phyloP scores from a whole-genome alignment of 2,888 invertebrate genomes.

The Acrocyrtus sp. region DNA sequence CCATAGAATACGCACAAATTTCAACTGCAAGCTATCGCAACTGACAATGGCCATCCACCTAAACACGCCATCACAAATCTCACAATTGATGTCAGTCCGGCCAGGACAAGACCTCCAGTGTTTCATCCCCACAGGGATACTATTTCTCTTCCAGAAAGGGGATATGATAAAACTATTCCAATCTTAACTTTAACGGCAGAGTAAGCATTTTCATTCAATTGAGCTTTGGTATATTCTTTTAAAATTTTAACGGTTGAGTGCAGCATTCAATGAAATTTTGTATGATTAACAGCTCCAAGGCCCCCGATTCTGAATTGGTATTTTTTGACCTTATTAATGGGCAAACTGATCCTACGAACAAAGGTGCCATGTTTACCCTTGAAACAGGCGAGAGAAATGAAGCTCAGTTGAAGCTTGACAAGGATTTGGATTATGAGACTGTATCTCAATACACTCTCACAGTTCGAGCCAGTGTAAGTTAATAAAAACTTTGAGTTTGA shows the following conservation, averaged over 20 bases:
- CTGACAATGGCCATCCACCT: conserved; percentile 75
- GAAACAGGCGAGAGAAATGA: conserved; percentile 72
- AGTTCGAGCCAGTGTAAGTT: conserved; percentile 76
- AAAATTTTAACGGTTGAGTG: no score
- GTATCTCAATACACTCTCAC: conserved; percentile 86
- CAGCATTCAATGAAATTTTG: no score
- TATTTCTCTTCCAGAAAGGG: conserved; percentile 76
- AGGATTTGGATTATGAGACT: conserved; percentile 84
- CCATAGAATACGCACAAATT: conserved; percentile 66
- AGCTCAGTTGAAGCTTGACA: conserved; percentile 78
- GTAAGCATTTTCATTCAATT: no score
- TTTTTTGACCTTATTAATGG: conserved; percentile 84
- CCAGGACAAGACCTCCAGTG: conserved; percentile 85
- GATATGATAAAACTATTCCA: conserved; percentile 75
- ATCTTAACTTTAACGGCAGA: conserved; percentile 78
- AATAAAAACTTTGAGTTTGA: conserved; percentile 17
- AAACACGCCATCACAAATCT: conserved; percentile 69
- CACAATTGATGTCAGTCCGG: conserved; percentile 85
- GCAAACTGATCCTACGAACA: conserved; percentile 87
- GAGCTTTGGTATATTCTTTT: no score
- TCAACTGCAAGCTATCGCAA: conserved; percentile 79
- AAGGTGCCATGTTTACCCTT: conserved; percentile 75
- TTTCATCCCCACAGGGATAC: conserved; percentile 71
- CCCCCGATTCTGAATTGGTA: conserved; percentile 75
- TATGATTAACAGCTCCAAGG: conserved; percentile 75